Evolutionary conservation across 2,113 vertebrate genomes (phyloP), one percentile per base, ranked within the genome.

Genomic region (Leiothrix lutea): DNA sequence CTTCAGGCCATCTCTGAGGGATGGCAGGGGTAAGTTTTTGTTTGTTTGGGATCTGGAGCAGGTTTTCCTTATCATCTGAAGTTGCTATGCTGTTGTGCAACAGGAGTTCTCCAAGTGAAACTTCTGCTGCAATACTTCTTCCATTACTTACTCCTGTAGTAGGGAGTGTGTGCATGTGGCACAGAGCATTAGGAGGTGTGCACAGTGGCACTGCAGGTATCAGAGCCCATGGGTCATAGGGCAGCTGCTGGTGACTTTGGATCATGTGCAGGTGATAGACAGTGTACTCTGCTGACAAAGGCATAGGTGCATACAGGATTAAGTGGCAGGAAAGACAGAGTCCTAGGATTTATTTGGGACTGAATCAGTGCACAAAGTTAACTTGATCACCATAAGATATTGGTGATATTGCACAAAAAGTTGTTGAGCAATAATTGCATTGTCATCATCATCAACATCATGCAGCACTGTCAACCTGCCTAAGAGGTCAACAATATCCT

Each of bases 181-280:
- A 28, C 5, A 2, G 6, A 38, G 61, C 42, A 12, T 6, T 33
- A 5, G 62, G 26, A 75, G n/a, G 17, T 6, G 10, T 54, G 35
- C 12, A 18, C 35, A 75, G 57, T 33, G 60, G 48, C 36, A 51
- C 38, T 2, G 3, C 14, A 62, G 73, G 12, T 82, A 38, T 9
- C 24, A 22, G 3, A 87, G 70, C 38, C 53, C 44, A 5, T 12
- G 31, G 65, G 44, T 67, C 54, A 64, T 14, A 36, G 71, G 40
- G 71, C 58, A 67, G 29, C 28, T 65, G 17, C 54, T 67, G 17
- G 33, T 38, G 57, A 26, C 44, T 73, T 61, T 54, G 21, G 7
- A 5, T 35, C 57, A 36, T 0, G 0, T 50, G 44, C 42, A 58
- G 25, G 29, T 0, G 7, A 40, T 36, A 58, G 48, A 13, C 2